Base-by-base conservation (phyloP, 2,888 invertebrate species). In the Drosophila formosana region DNA sequence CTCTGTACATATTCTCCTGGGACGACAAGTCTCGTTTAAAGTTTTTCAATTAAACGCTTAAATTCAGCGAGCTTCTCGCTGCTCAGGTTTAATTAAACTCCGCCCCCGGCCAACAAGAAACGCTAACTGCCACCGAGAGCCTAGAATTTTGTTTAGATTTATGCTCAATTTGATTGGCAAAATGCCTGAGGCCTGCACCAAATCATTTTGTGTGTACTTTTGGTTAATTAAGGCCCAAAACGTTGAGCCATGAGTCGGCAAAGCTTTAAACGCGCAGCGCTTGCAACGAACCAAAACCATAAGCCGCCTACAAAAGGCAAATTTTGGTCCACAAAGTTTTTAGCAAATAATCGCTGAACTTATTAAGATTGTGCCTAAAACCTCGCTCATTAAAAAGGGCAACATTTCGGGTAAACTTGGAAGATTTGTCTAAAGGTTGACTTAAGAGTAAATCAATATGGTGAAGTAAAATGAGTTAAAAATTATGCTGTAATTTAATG, bases 1-100 rank as follows among this genome's bases (percentile, higher is more conserved):
- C 37, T 37, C 11, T 46, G 46, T 26, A 41, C 63, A 72, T 68
- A 63, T 66, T 67, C 80, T 66, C 66, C 51, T 28, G 80, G 69
- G 78, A 73, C 57, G 70, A 45, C 43, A 55, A 64, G 50, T 72
- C 52, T 61, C 66, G 80, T 68, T 85, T 84, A 72, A 87, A 87
- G 82, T 84, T 87, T 87, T 87, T 84, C 79, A 81, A 84, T 82
- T 84, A 81, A 84, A 68, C 79, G 79, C 71, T 84, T 84, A 75
- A 84, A 82, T 87, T 84, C 60, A 61, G 55, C 68, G 64, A 11
- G 11, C 49, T 69, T 56, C 53, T 49, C 72, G 66, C 37, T 37
- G 37, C 53, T 45, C 73, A 67, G 66, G 73, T 78, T 82, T 84
- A 84, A 84, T 88, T 88, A 84, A 88, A 76, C 66, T 46, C 57